Percentiles rank a stretch among this genome's conserved stretches.
Evolutionary conservation across 92 coral and sea anemone genomes (phyloP).

Genomic region (Bergia puertoricense): DNA sequence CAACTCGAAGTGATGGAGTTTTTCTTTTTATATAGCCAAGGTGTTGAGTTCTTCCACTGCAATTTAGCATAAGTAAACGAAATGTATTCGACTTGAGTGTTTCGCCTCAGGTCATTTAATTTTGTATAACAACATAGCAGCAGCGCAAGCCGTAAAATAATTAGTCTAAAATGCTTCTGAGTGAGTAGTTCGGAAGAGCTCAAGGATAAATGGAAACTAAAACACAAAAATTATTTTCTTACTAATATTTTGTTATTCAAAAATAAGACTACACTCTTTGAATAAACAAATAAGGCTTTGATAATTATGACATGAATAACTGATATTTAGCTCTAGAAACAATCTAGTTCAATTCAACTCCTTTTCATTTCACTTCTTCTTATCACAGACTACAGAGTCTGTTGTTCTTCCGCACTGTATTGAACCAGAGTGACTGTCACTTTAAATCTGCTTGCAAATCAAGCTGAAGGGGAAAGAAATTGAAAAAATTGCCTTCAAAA

Average conservation of each 20-base stretch:
- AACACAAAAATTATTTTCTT: background rate
- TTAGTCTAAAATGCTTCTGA: background rate
- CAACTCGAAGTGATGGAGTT: background rate
- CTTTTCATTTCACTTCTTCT: background rate
- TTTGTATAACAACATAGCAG: background rate
- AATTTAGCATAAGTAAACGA: constrained; percentile 29
- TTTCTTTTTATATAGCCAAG: background rate
- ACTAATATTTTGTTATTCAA: constrained; percentile 14
- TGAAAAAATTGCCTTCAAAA: background rate
- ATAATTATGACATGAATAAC: background rate
- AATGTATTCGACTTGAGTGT: background rate
- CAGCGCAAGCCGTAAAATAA: background rate
- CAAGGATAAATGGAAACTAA: background rate
- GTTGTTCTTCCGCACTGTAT: background rate
- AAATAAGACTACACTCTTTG: background rate
- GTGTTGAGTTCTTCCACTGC: constrained; percentile 12
- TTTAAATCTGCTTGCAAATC: too few species aligned
- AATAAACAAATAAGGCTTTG: background rate
- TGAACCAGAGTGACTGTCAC: background rate
- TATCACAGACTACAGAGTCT: background rate
- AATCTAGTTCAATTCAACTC: too few species aligned
- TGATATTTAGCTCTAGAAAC: background rate
- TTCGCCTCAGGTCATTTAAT: constrained; percentile 4
- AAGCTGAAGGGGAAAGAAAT: too few species aligned
- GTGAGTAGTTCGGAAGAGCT: background rate